phyloP scores from a whole-genome alignment of 2,113 vertebrate genomes.

The Microcebus jonahi region DNA sequence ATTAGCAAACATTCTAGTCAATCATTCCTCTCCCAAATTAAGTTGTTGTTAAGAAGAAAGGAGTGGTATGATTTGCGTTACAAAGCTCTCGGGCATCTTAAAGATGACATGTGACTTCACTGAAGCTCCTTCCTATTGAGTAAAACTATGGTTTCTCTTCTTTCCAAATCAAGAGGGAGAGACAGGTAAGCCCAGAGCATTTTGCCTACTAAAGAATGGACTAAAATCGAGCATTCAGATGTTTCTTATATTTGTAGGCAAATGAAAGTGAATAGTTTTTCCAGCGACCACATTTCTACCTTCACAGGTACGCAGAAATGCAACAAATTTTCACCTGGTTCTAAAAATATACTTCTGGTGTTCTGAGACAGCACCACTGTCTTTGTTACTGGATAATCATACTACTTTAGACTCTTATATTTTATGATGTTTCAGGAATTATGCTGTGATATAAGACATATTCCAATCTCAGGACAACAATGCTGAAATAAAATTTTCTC shows the following conservation, averaged over 20 bases:
- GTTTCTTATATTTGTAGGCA: neutral
- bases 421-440: constrained; percentile 46
- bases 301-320: constrained; percentile 24
- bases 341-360: neutral
- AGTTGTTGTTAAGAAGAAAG: constrained; percentile 65
- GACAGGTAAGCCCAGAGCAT: neutral
- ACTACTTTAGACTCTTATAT: neutral
- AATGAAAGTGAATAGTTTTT: neutral
- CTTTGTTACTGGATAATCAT: constrained; percentile 16
- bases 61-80: constrained; percentile 50
- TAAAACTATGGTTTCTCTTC: constrained; percentile 34
- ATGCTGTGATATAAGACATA: neutral
- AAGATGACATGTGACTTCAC: constrained; percentile 59
- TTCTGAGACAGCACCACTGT: neutral
- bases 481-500: constrained; percentile 51
- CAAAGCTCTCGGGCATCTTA: constrained; percentile 70
- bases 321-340: neutral
- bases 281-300: constrained; percentile 16
- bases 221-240: neutral
- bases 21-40: constrained; percentile 69
- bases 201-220: neutral
- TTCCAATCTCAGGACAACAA: neutral
- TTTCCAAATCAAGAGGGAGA: constrained; percentile 42
- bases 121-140: neutral
- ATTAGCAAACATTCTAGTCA: constrained; percentile 75